phyloP scores from a whole-genome alignment of 2,113 vertebrate genomes.

The Mellivora capensis region DNA sequence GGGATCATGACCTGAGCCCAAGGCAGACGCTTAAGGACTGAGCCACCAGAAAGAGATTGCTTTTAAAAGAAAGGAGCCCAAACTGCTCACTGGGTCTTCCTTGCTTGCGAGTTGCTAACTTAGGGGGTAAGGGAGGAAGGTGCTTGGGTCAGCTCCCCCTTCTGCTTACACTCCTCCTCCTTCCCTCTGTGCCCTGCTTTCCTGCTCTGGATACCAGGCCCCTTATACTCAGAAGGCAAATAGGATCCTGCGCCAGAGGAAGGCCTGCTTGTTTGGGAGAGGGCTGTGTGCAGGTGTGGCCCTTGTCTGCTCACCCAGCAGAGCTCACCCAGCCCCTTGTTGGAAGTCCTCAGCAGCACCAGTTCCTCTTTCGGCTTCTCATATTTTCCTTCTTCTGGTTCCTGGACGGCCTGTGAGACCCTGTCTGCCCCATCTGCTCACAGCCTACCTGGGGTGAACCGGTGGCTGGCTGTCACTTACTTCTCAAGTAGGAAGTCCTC shows the following conservation, averaged over 20 bases:
- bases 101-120: background rate
- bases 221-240: background rate
- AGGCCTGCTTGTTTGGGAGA: background rate
- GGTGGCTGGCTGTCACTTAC: background rate
- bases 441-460: background rate
- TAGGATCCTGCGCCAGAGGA: background rate
- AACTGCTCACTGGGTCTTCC: background rate
- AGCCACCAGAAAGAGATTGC: background rate
- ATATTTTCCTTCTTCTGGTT: background rate
- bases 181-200: background rate
- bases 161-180: background rate
- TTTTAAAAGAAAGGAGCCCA: background rate
- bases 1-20: too few relatives aligned
- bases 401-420: background rate
- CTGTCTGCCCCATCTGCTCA: background rate
- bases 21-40: too few relatives aligned
- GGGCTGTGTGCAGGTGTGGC: background rate
- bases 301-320: background rate
- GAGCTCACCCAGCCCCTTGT: background rate
- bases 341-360: background rate
- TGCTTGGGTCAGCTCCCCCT: background rate
- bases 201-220: background rate
- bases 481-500: background rate
- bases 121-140: background rate
- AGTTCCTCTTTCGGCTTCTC: background rate